Evolutionary conservation across 2,797 vertebrate genomes (phyloP), one percentile per base, ranked within the genome.

Genomic region (Tapirus indicus): DNA sequence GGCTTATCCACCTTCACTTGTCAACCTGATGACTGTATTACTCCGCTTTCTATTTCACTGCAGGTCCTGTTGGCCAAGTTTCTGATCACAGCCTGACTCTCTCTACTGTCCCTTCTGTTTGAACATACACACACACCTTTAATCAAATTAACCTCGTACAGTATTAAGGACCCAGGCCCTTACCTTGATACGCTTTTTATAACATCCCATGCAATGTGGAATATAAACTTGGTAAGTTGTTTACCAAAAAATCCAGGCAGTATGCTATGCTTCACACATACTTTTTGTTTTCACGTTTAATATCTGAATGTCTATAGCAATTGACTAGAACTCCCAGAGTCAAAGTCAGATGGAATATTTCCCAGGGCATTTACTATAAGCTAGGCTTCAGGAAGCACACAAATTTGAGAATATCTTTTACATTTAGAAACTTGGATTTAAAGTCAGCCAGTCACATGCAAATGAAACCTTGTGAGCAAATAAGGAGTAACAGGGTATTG

Each of bases 21-120:
- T 35, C 32, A 54, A 21, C 52, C 52, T 58, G 56, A 54, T 90
- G 54, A 2, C 35, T 32, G 25, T 56, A 21, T 18, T 41, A 54
- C 11, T 71, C 16, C 29, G 29, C 47, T 86, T 83, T 35, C 91
- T 60, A 71, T 64, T 80, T 91, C 62, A 52, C 27, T 64, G 89
- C n/a, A 78, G 41, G 83, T 35, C 13, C 60, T 7, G 7, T 11
- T 74, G 78, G n/a, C 35, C 52, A 68, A 29, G 27, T 92, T 95
- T 95, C 29, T 68, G 82, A 92, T 58, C 35, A 82, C 58, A 87
- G 62, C 11, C 72, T 93, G 78, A 60, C 23, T 82, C 58, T 88
- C 32, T 41, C 60, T 52, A 52, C 1, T 14, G n/a, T 93, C 52
- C 58, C 23, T 77, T 94, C 60, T 85, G 44, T 80, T 64, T 64